Evolutionary conservation across 2,888 invertebrate genomes (phyloP).

Genomic region (Macrophya alboannulata): DNA sequence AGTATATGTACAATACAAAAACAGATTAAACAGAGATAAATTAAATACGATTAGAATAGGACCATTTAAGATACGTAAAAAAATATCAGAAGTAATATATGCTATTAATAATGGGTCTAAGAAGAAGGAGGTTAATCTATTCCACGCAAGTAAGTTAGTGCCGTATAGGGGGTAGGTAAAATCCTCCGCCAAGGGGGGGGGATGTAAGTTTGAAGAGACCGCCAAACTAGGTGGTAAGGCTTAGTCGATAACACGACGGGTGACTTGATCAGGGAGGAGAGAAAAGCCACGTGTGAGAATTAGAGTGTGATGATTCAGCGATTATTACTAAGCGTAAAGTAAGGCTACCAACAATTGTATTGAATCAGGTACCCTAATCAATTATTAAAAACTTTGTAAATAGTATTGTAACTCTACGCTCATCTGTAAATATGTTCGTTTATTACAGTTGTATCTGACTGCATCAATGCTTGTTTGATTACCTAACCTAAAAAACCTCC

Average conservation of each 20-base stretch:
- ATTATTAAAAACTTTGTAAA: not conserved
- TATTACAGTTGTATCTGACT: not conserved
- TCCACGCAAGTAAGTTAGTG: constrained; percentile 57
- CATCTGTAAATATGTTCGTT: not conserved
- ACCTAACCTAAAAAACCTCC: not conserved
- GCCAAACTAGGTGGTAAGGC: not conserved
- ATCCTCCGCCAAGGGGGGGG: constrained; percentile 20
- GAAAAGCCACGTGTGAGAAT: no score
- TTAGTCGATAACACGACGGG: no score
- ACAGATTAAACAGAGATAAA: constrained; percentile 61
- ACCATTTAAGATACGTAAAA: constrained; percentile 61
- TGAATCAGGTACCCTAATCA: not conserved
- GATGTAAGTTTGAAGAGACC: constrained; percentile 51
- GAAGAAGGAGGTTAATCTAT: constrained; percentile 52
- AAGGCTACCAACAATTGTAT: constrained; percentile 10
- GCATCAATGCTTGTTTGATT: not conserved
- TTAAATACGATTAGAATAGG: constrained; percentile 58
- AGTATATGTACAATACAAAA: constrained; percentile 60
- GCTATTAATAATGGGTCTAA: constrained; percentile 53
- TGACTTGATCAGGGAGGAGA: no score
- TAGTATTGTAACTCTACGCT: not conserved
- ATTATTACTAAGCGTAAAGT: not conserved
- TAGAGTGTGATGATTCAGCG: not conserved
- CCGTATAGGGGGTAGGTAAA: constrained; percentile 11
- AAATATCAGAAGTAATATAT: constrained; percentile 60